Evolutionary conservation across 2,888 invertebrate species (phyloP), one percentile per base, ranked within the genome.

Genomic region (Venusia cambrica): DNA sequence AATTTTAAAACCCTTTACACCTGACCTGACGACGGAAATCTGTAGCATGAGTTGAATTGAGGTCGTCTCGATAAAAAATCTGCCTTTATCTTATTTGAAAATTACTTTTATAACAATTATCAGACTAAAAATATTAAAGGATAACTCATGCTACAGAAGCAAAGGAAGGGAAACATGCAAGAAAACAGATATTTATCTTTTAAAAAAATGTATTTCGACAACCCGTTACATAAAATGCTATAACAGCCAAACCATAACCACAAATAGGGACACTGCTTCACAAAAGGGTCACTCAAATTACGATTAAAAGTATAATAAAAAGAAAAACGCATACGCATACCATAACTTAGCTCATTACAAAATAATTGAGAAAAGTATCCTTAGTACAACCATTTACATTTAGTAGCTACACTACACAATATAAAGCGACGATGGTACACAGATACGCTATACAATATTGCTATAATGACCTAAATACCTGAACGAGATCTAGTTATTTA

Each of bases 141-240:
- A 6, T 12, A 48, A 52, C 64, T 71, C 77, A 68, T 76, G 73
- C 71, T 55, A 67, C 65, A 62, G 61, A 58, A 53, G 59, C 59
- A 37, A 57, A 54, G 73, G 67, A 65, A 45, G 63, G 74, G 76
- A 64, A 52, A 43, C 61, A 85, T 87, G 87, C 87, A 87, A 87
- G 79, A 85, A 85, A 87, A 85, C 79, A 85, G 77, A 71, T 66
- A n/a, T n/a, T 73, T 69, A 72, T 68, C 59, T 58, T 78, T 75
- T 50, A 63, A 73, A 72, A 67, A 65, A 73, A 68, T 83, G 69
- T 85, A 85, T 85, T 84, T 84, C 76, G 54, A 76, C 72, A 83
- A 58, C 68, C 73, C 75, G 72, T 65, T 78, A 81, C 74, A 83
- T 45, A 70, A 67, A 72, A 80, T 67, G 73, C 73, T 73, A 59